Conservation (phyloP, 2,113 vertebrate species). For the Mormyrus iriodes region DNA sequence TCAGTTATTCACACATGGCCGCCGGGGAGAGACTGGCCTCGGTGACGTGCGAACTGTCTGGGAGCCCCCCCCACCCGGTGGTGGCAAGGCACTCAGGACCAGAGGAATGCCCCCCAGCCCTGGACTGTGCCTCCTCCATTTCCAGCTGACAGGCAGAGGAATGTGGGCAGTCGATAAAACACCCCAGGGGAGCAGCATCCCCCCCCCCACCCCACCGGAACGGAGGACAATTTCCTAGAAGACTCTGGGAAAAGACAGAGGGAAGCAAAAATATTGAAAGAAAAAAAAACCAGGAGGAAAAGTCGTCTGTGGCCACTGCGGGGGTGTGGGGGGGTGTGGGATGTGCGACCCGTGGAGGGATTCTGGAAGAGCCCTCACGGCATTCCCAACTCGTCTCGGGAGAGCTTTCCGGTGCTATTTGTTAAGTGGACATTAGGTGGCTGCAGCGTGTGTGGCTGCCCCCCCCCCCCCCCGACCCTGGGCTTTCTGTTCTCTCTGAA, state of each 20-base stretch:
- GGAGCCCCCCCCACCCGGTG: neutral
- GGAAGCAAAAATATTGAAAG: neutral
- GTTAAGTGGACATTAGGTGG: neutral
- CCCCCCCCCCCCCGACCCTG: neutral
- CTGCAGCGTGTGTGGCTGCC: neutral
- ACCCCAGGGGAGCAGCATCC: neutral
- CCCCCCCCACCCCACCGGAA: neutral
- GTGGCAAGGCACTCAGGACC: neutral
- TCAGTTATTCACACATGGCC: neutral
- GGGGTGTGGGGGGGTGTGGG: conserved; percentile 13
- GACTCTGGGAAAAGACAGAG: neutral
- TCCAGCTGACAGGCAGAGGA: conserved; percentile 8
- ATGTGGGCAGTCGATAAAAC: neutral
- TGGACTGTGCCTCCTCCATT: neutral
- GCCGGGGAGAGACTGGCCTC: neutral
- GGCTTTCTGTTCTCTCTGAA: neutral
- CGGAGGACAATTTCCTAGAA: neutral
- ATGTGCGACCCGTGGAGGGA: neutral
- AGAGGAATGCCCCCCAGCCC: neutral
- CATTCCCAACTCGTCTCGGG: neutral
- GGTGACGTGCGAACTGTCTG: neutral
- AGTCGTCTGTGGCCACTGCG: conserved; percentile 44
- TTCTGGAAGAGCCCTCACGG: neutral
- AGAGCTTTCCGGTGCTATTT: neutral
- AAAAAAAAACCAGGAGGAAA: conserved; percentile 46